Conservation (phyloP, 1,140 invertebrate genomes). For the Habropoda laboriosa region DNA sequence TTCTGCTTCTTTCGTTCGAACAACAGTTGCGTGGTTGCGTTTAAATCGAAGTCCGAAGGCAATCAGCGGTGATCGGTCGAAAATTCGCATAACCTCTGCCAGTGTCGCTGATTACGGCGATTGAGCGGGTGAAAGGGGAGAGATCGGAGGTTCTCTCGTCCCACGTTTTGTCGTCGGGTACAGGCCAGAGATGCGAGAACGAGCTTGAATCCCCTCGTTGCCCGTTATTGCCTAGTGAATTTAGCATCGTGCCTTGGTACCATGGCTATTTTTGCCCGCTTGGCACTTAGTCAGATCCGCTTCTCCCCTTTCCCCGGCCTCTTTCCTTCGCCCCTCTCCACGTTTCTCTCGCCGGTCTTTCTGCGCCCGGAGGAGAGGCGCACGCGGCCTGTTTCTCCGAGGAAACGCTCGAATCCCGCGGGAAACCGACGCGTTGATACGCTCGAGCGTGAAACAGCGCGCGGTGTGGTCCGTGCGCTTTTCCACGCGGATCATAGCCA, state of each 20-base stretch:
- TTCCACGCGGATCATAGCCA: too few species aligned
- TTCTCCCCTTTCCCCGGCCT: neutral
- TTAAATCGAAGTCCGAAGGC: neutral
- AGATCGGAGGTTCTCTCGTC: neutral
- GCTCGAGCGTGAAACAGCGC: neutral
- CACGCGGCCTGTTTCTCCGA: too few species aligned
- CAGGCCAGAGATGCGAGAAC: neutral
- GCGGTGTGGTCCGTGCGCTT: constrained; percentile 40
- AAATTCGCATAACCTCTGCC: neutral
- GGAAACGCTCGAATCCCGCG: constrained; percentile 51
- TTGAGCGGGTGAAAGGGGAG: neutral
- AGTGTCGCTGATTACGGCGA: constrained; percentile 34
- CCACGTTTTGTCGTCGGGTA: constrained; percentile 1
- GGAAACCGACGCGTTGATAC: constrained; percentile 29
- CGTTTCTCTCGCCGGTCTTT: neutral
- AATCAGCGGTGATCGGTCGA: neutral
- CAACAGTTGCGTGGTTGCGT: too few species aligned
- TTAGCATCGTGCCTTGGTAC: constrained; percentile 58
- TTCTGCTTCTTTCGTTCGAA: neutral
- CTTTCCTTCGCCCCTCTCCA: neutral
- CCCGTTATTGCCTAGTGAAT: constrained; percentile 56
- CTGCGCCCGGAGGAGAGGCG: neutral
- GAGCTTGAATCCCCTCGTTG: constrained; percentile 23
- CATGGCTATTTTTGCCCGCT: constrained; percentile 65
- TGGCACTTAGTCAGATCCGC: constrained; percentile 64